Evolutionary conservation across 37 sponge, comb jelly and placozoan genomes (phyloP).

Genomic region (Chondrosia reniformis): DNA sequence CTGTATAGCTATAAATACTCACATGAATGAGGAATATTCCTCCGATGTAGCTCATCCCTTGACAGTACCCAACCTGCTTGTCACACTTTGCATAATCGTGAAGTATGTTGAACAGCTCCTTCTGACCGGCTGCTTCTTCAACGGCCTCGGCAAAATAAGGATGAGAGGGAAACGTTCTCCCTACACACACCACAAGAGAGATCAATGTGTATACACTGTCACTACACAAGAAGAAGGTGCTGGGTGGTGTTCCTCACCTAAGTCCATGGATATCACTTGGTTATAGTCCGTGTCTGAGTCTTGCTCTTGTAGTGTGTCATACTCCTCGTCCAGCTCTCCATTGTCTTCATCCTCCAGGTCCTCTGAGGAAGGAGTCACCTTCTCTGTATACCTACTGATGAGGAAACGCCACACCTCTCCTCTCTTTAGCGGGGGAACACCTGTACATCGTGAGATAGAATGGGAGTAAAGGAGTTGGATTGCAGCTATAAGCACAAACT

Average conservation of each 20-base stretch:
- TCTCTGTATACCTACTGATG: conserved; percentile 2
- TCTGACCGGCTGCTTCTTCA: conserved; percentile 54
- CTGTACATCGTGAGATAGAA: conserved; percentile 18
- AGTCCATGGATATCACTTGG: conserved; percentile 57
- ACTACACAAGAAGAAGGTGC: too few species aligned
- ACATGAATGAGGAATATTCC: conserved; percentile 91
- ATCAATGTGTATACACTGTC: background rate
- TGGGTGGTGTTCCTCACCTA: conserved; percentile 67
- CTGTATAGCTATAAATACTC: too few species aligned
- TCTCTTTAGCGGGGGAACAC: conserved; percentile 53
- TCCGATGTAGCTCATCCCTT: conserved; percentile 91
- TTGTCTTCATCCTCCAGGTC: background rate
- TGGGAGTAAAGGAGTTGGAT: too few species aligned
- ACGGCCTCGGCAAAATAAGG: conserved; percentile 60
- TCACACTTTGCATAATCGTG: conserved; percentile 86
- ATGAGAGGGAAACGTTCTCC: conserved; percentile 87
- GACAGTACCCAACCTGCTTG: conserved; percentile 90
- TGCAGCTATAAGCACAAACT: too few species aligned
- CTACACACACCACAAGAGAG: conserved; percentile 27
- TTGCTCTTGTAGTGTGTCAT: conserved; percentile 9
- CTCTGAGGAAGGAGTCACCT: background rate
- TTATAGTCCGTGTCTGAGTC: conserved; percentile 42
- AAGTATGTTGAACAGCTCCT: conserved; percentile 53
- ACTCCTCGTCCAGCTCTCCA: background rate
- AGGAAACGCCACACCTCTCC: conserved; percentile 67